Evolutionary conservation across 2,113 vertebrate genomes (phyloP), one percentile per base, ranked within the genome.

Genomic region (Panthera tigris): DNA sequence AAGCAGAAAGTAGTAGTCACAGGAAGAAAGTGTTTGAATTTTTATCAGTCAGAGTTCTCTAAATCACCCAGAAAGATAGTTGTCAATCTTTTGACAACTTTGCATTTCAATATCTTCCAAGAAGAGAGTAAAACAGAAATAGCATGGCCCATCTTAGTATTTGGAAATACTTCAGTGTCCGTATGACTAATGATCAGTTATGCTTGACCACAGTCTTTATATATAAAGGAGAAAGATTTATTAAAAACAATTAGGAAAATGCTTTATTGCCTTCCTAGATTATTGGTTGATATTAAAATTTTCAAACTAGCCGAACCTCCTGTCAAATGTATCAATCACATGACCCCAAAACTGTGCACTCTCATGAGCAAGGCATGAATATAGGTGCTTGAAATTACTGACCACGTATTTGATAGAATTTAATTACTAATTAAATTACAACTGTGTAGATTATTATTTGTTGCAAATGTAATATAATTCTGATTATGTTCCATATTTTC

Each of bases 381-480:
- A 57, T 36, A 71, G 71, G 21, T 50, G 7, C 36, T 82, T 93
- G 5, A 69, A 80, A 61, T 41, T 83, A 57, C 61, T 96, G 69
- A 33, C 39, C 45, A 68, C 41, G 9, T 9, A 29, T 73, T 91
- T 86, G 39, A 81, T 90, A 74, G 61, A 83, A 89, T 93, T 5
- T 55, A 84, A 65, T 79, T 97, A 12, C 16, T 94, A 65, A 73
- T 69, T 84, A 91, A 95, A 73, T 92, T 89, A 91, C 45, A 93
- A 74, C 21, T 63, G 4, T 57, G 45, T 45, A 71, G 39, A 74
- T 52, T 92, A 50, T 94, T 4, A 36, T 76, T 96, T 93, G 25
- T 73, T 78, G 31, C 66, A 88, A 91, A 94, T 74, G 10, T 89
- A 86, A 74, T 68, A 41, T 41, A 50, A 41, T 45, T 33, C n/a